Percentiles rank a stretch among this genome's conserved stretches.
These are phyloP conservation scores for Aphidoletes aphidimyza DNA, from an alignment of 2,888 invertebrate genomes.

Conservation along the genomic window DNA sequence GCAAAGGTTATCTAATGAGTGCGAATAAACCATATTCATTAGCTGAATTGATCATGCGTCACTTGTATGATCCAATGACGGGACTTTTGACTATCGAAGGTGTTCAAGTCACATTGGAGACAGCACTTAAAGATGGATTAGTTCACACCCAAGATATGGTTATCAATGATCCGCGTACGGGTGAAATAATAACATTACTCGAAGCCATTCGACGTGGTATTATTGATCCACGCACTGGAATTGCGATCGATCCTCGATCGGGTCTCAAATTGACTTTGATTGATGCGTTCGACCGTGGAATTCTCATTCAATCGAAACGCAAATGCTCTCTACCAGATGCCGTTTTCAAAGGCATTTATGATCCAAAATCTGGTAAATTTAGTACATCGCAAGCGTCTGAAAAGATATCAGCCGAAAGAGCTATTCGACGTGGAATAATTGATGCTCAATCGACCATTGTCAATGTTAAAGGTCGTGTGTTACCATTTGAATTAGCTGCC, in stretches of 20 bases:
- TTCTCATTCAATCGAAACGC: constrained; percentile 83
- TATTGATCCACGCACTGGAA: constrained; percentile 83
- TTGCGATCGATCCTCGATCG: constrained; percentile 78
- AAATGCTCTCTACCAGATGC: constrained; percentile 88
- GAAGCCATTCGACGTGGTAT: constrained; percentile 83
- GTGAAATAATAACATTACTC: constrained; percentile 80
- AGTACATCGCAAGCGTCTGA: constrained; percentile 83
- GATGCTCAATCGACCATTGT: constrained; percentile 89
- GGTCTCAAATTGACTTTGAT: constrained; percentile 80
- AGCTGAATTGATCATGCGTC: constrained; percentile 84
- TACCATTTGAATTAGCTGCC: constrained; percentile 86
- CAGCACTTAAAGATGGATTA: constrained; percentile 78
- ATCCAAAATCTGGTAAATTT: constrained; percentile 84
- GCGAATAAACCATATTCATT: constrained; percentile 83
- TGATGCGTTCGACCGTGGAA: constrained; percentile 85
- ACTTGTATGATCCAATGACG: constrained; percentile 79
- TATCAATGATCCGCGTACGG: constrained; percentile 81
- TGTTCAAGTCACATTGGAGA: constrained; percentile 75
- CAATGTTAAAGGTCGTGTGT: constrained; percentile 80
- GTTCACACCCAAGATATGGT: constrained; percentile 82
- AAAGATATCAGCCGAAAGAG: constrained; percentile 82
- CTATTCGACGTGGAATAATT: constrained; percentile 84
- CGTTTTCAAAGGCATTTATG: constrained; percentile 90
- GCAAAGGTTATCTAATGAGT: constrained; percentile 83
- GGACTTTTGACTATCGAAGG: constrained; percentile 79